These are phyloP conservation scores for Numenius phaeopus DNA, from an alignment of 2,797 vertebrate species.

Conservation along the genomic window DNA sequence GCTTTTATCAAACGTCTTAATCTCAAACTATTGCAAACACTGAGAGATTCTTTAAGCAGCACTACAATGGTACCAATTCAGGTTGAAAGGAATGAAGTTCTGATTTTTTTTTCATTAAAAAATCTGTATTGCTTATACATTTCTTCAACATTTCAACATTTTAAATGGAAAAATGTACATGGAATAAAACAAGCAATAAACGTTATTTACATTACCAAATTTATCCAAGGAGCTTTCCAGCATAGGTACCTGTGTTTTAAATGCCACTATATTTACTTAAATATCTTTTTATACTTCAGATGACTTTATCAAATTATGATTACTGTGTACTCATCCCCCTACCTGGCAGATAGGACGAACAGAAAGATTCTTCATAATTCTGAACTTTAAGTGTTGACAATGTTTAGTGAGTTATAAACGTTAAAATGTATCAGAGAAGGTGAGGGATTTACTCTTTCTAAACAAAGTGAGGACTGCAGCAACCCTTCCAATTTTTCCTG, in stretches of 20 bases:
- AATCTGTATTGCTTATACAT: neutral
- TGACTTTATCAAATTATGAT: neutral
- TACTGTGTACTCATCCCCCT: neutral
- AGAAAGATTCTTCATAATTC: neutral
- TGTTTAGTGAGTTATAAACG: neutral
- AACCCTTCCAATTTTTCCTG: neutral
- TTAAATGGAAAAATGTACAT: neutral
- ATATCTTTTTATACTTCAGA: neutral
- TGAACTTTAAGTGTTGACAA: neutral
- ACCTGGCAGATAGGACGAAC: neutral
- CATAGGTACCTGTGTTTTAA: neutral
- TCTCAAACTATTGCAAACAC: constrained; percentile 4
- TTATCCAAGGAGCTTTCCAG: neutral
- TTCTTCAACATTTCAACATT: neutral
- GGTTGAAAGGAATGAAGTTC: neutral
- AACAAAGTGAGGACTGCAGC: neutral
- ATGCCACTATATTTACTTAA: neutral
- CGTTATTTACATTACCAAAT: neutral
- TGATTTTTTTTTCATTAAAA: neutral
- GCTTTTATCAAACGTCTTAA: constrained; percentile 10
- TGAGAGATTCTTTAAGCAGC: neutral
- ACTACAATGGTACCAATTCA: neutral
- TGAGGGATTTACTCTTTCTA: neutral
- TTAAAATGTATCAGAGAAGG: neutral
- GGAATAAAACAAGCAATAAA: neutral